Conservation (phyloP, 2,888 invertebrate species). For the Papilio protenor region DNA sequence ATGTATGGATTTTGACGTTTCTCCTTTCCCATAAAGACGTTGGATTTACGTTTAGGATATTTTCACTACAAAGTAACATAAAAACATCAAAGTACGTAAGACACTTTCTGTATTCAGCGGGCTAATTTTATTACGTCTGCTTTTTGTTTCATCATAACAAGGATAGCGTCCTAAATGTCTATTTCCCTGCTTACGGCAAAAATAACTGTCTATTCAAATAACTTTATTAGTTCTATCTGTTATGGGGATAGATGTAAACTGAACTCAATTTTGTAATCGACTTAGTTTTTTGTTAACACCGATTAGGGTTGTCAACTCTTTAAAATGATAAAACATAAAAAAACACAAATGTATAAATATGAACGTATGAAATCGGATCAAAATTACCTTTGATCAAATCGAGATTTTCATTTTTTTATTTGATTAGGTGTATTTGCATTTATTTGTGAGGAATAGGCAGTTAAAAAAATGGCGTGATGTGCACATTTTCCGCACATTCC, state of each 20-base stretch:
- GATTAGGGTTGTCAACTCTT: conserved; percentile 1
- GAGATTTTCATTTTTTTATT: too few relatives aligned
- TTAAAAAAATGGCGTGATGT: not conserved
- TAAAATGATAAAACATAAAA: not conserved
- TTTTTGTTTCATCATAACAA: conserved; percentile 4
- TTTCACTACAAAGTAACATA: not conserved
- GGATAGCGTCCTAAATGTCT: not conserved
- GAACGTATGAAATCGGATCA: too few relatives aligned
- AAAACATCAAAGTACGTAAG: not conserved
- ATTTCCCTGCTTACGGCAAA: conserved; percentile 6
- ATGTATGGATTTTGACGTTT: not conserved
- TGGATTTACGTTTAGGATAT: not conserved
- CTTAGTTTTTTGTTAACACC: not conserved
- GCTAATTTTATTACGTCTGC: not conserved
- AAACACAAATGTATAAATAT: not conserved
- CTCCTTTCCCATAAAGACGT: too few relatives aligned
- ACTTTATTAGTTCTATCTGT: conserved; percentile 10
- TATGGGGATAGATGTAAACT: conserved; percentile 5
- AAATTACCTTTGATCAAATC: too few relatives aligned
- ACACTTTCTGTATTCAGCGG: not conserved
- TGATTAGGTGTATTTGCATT: too few relatives aligned
- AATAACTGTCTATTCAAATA: conserved; percentile 6
- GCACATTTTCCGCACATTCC: too few relatives aligned
- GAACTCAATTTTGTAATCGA: conserved; percentile 22
- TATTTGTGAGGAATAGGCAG: too few relatives aligned